A percentile compares a stretch with the other conserved stretches of the same genome.
These are phyloP conservation scores for Liolophura sinensis DNA, from an alignment of 1,140 invertebrate genomes.

Conservation along the genomic window DNA sequence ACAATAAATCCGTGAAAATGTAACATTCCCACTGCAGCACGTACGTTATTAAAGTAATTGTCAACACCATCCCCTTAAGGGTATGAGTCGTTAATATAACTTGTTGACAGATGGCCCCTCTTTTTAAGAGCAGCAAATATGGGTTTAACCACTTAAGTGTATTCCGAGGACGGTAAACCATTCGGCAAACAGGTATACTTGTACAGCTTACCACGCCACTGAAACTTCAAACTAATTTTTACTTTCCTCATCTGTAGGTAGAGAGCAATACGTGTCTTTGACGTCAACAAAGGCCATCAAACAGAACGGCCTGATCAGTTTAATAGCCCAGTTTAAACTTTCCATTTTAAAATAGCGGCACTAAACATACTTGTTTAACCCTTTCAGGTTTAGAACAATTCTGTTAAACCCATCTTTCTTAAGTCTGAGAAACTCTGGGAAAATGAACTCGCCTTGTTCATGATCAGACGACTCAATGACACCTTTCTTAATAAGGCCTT, in stretches of 20 bases:
- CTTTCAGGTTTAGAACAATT: slow-evolving; percentile 8
- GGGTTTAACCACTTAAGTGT: slow-evolving; percentile 8
- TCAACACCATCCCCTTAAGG: background rate
- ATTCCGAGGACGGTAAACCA: slow-evolving; percentile 1
- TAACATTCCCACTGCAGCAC: too few species aligned
- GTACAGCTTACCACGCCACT: slow-evolving; percentile 3
- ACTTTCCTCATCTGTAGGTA: background rate
- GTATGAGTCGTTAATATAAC: slow-evolving; percentile 6
- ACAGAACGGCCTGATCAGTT: background rate
- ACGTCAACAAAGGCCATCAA: slow-evolving; percentile 6
- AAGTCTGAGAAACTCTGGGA: slow-evolving; percentile 1
- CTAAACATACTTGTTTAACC: background rate
- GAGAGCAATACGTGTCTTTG: slow-evolving; percentile 9
- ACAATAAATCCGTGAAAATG: too few species aligned
- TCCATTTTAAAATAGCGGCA: slow-evolving; percentile 15
- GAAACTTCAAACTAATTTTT: slow-evolving; percentile 2
- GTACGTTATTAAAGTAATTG: background rate
- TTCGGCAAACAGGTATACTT: slow-evolving; percentile 17
- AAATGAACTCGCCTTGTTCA: slow-evolving; percentile 12
- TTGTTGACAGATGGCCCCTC: background rate
- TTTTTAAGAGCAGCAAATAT: slow-evolving; percentile 2
- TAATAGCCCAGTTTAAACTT: background rate
- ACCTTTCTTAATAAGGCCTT: slow-evolving; percentile 3
- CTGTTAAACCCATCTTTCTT: slow-evolving; percentile 8
- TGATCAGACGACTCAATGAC: background rate